Evolutionary conservation across 2,888 invertebrate genomes (phyloP), one percentile per base, ranked within the genome.

Genomic region (Dryococelus australis): DNA sequence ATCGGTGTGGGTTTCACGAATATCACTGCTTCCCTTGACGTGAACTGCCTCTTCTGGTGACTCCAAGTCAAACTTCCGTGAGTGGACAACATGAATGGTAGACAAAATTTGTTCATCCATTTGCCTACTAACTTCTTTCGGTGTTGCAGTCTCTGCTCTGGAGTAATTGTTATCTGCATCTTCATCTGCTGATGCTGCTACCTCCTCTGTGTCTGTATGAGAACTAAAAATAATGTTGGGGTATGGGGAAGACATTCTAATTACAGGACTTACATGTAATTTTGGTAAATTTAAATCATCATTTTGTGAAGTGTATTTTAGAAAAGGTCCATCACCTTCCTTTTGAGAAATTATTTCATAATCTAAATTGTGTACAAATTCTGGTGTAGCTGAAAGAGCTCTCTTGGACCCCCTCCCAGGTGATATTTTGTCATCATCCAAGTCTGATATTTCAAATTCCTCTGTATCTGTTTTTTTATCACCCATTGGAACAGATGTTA

Each of bases 1-100:
- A 90, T 95, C 95, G 8, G 95, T 94, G 86, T 92, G 91, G 43
- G 91, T 91, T 87, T 94, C 94, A 47, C 91, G 91, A 27, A 90
- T 90, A 26, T 89, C 89, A 87, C 91, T 92, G 85, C 91, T 92
- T 85, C 93, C 93, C 91, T 94, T 94, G 16, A 94, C 91, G 90
- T 94, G 93, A 90, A 93, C 91, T 87, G 92, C 92, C 90, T 94
- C 94, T 83, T 91, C 91, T 3, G 91, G 89, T 20, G 92, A 91
- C 78, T 93, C 93, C 6, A 92, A 89, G 90, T 94, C 92, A 88
- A 93, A 93, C 86, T 92, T 92, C 86, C 92, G 92, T 20, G 91
- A 91, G 86, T 91, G 92, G 90, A 92, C 93, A 83, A 93, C 92
- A 88, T 93, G 92, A 6, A 94, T 92, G 10, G 92, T 92, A 12